These are phyloP conservation scores for Stichodactyla helianthus DNA, from an alignment of 64 coral and sea anemone genomes.

Conservation along the genomic window DNA sequence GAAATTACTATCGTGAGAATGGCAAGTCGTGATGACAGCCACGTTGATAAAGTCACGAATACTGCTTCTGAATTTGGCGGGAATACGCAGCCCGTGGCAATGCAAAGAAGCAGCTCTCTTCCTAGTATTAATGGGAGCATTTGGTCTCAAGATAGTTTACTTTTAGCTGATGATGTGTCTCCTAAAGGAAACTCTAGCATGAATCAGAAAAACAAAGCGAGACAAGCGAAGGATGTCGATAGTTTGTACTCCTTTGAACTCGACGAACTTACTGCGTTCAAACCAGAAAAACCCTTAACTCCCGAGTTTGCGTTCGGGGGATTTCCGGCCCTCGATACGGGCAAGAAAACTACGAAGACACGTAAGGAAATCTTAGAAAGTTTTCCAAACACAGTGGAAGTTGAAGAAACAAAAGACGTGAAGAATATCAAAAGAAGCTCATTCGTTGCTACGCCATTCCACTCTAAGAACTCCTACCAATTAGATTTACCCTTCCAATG, in stretches of 20 bases:
- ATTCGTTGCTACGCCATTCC: constrained; percentile 15
- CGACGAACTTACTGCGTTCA: constrained; percentile 10
- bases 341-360: not conserved
- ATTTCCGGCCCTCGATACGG: constrained; percentile 73
- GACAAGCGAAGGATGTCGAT: constrained; percentile 12
- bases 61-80: not conserved
- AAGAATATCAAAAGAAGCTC: not conserved
- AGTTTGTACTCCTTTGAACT: constrained; percentile 7
- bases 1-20: not conserved
- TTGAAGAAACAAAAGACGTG: not conserved
- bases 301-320: constrained; percentile 45
- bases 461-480: constrained; percentile 41
- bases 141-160: constrained; percentile 81
- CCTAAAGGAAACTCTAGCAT: not conserved
- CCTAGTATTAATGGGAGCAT: constrained; percentile 75
- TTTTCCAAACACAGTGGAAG: not conserved
- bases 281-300: not conserved
- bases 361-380: not conserved
- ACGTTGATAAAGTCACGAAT: not conserved
- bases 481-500: constrained; percentile 61
- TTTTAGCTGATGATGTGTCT: constrained; percentile 20
- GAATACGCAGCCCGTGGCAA: not conserved
- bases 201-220: constrained; percentile 32
- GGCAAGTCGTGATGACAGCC: not conserved
- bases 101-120: constrained; percentile 60